Base-by-base conservation (phyloP, 2,888 invertebrate species). In the Watsonalla binaria region DNA sequence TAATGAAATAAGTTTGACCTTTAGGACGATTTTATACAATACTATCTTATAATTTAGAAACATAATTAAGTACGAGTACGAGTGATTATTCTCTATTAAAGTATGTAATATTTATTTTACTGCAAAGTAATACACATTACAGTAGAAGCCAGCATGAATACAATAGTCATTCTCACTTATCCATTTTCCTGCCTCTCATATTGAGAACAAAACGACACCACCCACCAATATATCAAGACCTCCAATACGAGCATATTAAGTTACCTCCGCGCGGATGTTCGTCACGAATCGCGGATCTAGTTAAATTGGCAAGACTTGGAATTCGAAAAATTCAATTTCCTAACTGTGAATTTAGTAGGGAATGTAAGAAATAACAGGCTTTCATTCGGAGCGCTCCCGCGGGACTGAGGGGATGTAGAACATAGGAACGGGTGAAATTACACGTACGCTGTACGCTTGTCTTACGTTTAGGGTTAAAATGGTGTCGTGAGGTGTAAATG, bases 261-360 rank as follows among this genome's bases (percentile, higher is more conserved):
- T 9, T 49, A 42, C 42, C 11, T 42, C 5, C 8, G 2, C 5
- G 42, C 37, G 42, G 42, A 42, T 11, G 11, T 42, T 42, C 9
- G 5, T 42, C 11, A 0, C 8, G 11, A 46, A 46, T 34, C 35
- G 34, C 34, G 45, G 35, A 6, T 13, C 14, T n/a, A 45, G 9
- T 13, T 45, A 24, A 6, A 66, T 24, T 35, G 33, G n/a, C 15
- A 45, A 81, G 80, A 78, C 70, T 77, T 66, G 76, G 84, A 81
- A 86, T 86, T 84, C 80, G 82, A 85, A 86, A 86, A 88, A 87
- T 86, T 87, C 86, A 86, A 87, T 87, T 86, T 84, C 78, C 84
- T 81, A 80, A 83, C 83, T 80, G 83, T 82, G 80, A 86, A 86
- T 86, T 86, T 86, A 84, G 85, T 78, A 68, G 68, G 76, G 78